Evolutionary conservation across 2,797 vertebrate species (phyloP).

Genomic region (Gymnocypris eckloni): DNA sequence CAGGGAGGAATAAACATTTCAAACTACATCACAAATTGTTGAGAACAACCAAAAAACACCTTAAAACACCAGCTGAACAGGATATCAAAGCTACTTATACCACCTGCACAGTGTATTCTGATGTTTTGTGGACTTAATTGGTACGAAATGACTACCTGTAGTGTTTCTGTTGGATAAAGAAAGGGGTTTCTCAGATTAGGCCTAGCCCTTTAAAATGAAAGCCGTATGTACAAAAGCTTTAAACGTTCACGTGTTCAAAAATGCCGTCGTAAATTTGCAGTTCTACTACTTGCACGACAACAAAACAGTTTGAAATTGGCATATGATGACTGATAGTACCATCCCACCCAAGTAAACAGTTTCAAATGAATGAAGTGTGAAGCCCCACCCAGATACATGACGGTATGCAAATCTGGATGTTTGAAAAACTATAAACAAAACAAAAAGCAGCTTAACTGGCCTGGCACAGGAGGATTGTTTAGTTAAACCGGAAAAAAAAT

Average conservation of each 20-base stretch:
- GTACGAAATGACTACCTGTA: conserved; percentile 2
- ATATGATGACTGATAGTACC: conserved; percentile 10
- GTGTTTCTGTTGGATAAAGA: conserved; percentile 6
- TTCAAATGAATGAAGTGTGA: conserved; percentile 2
- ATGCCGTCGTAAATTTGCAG: neutral
- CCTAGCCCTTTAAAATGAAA: conserved; percentile 46
- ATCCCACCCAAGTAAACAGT: conserved; percentile 32
- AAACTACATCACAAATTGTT: conserved; percentile 60
- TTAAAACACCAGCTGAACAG: conserved; percentile 18
- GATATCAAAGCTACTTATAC: conserved; percentile 16
- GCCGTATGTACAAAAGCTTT: conserved; percentile 32
- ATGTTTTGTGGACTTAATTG: conserved; percentile 11
- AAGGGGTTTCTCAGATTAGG: conserved; percentile 7
- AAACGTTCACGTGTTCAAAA: conserved; percentile 24
- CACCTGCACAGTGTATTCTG: neutral
- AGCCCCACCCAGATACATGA: neutral
- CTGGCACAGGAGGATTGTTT: conserved; percentile 44
- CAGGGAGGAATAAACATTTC: conserved; percentile 63
- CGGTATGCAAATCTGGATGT: conserved; percentile 19
- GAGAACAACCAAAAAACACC: conserved; percentile 17
- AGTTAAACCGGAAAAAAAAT: neutral
- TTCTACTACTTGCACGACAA: conserved; percentile 14
- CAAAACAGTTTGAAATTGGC: conserved; percentile 19
- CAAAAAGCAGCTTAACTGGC: conserved; percentile 40
- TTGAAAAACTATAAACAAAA: neutral